These are phyloP conservation scores for Cynopterus sphinx DNA, from an alignment of 2,797 vertebrate genomes.

Conservation along the genomic window DNA sequence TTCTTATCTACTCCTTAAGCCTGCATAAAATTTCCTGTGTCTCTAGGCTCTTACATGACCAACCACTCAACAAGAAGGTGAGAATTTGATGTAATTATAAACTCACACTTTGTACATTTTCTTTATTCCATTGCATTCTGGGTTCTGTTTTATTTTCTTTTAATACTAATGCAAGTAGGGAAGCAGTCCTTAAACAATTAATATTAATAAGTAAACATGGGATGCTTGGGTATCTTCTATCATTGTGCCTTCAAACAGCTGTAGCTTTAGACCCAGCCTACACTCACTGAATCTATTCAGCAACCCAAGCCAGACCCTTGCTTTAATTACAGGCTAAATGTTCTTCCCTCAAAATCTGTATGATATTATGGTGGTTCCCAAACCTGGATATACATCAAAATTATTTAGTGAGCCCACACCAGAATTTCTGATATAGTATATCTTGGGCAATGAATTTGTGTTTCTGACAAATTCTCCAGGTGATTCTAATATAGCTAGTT, in stretches of 20 bases:
- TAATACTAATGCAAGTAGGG: neutral
- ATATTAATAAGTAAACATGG: constrained; percentile 39
- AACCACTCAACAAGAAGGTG: neutral
- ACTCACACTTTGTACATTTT: neutral
- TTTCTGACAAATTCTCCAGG: constrained; percentile 4
- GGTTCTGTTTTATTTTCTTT: neutral
- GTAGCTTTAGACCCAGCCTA: neutral
- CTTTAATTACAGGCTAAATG: neutral
- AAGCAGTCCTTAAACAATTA: constrained; percentile 42
- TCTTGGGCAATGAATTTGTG: neutral
- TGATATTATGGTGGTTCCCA: neutral
- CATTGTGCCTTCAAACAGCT: neutral
- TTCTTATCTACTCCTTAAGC: constrained; percentile 12
- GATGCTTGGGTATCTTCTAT: neutral
- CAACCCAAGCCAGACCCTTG: neutral
- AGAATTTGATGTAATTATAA: constrained; percentile 36
- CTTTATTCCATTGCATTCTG: neutral
- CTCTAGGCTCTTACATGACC: neutral
- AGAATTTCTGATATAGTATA: neutral
- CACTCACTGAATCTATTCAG: neutral
- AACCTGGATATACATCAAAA: neutral
- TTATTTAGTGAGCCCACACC: neutral
- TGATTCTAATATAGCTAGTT: neutral
- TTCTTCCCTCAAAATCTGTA: neutral
- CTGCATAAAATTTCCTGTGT: neutral